Evolutionary conservation across 2,888 invertebrate species (phyloP), one percentile per base, ranked within the genome.

Genomic region (Mythimna loreyi): DNA sequence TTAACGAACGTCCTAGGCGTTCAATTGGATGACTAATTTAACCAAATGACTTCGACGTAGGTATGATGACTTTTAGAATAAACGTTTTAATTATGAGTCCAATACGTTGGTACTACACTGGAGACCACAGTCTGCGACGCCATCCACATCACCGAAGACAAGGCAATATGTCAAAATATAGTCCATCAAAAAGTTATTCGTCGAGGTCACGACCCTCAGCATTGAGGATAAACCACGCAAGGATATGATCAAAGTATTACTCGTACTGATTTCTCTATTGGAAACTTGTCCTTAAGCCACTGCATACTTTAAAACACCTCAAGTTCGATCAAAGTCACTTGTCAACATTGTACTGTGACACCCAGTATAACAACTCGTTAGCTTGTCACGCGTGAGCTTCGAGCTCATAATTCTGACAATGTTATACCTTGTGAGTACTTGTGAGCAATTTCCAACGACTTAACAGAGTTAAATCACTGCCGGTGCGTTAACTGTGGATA

Each of bases 401-500:
- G 53, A 74, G 60, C 63, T 59, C 69, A 75, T 84, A 56, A 67
- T 70, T 64, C 66, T 59, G 59, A 57, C 67, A 67, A 71, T 59
- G 68, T 80, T 73, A 82, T 75, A 78, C 58, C 53, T 70, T 71
- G 70, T 62, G 62, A 47, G 64, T 61, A 62, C 62, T 64, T 72
- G 69, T 68, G 60, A 78, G 52, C 64, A 72, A 68, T 82, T 80
- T 70, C 84, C 80, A 83, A 72, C 72, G 66, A 80, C 69, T 82
- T 83, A 75, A 69, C 72, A 52, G 55, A 67, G 67, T 75, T 82
- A 82, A 84, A 72, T 82, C 72, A 75, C 80, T 78, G 67, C 59
- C 49, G 72, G 75, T 72, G 68, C 81, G 84, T 87, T 89, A 88
- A 88, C 85, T 86, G 82, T 85, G 86, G 90, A 90, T 91, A 92